Conservation (phyloP, 2,797 vertebrate genomes). For the Falco biarmicus region DNA sequence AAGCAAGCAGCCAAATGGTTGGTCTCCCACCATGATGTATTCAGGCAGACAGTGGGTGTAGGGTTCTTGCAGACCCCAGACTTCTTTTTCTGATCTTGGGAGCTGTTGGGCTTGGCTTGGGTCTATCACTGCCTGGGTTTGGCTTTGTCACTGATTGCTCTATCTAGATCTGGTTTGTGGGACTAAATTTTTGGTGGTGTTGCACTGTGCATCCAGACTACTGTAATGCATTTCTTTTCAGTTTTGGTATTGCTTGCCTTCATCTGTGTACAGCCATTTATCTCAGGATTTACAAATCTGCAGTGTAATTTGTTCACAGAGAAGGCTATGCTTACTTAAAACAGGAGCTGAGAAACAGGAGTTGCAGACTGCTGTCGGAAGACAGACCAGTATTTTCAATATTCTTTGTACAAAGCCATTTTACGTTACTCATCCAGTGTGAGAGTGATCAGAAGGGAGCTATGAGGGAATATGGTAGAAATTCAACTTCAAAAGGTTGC, state of each 20-base stretch:
- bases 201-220: not conserved
- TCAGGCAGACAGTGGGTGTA: not conserved
- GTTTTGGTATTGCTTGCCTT: not conserved
- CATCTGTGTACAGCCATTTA: not conserved
- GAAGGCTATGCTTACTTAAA: not conserved
- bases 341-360: not conserved
- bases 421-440: not conserved
- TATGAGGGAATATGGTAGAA: not conserved
- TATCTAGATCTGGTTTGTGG: not conserved
- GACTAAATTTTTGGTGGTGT: not conserved
- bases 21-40: not conserved
- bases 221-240: not conserved
- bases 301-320: constrained; percentile 14
- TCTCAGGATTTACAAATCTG: constrained; percentile 31
- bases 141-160: not conserved
- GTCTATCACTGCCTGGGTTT: not conserved
- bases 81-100: not conserved
- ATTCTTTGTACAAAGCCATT: not conserved
- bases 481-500: not conserved
- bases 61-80: not conserved
- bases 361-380: not conserved
- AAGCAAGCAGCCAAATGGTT: not conserved
- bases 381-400: not conserved
- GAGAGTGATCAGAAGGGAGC: not conserved
- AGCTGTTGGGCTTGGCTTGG: not conserved